These are phyloP conservation scores for Epistrophe eligans DNA, from an alignment of 2,888 invertebrate genomes.

Conservation along the genomic window DNA sequence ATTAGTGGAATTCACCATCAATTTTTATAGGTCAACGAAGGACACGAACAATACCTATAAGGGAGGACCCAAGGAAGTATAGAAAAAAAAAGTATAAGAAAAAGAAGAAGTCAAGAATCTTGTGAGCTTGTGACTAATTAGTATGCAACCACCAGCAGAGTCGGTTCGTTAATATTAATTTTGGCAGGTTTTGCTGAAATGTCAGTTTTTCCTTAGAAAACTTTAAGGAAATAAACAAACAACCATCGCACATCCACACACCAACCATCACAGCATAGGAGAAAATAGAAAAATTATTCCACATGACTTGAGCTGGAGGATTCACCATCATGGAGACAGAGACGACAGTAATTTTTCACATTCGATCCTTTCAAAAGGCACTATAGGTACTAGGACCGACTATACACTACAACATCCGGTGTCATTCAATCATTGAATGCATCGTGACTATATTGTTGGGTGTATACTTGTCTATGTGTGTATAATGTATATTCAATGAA, in stretches of 20 bases:
- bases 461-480: no score
- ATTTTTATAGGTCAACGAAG: constrained; percentile 71
- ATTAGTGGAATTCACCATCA: constrained; percentile 67
- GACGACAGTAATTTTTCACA: constrained; percentile 56
- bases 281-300: constrained; percentile 62
- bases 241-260: background rate
- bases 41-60: background rate
- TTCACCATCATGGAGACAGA: constrained; percentile 9
- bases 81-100: background rate
- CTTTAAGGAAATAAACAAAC: constrained; percentile 22
- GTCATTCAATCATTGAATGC: constrained; percentile 44
- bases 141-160: constrained; percentile 68
- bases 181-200: constrained; percentile 37
- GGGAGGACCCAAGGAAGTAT: background rate
- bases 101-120: constrained; percentile 50
- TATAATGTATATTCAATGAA: constrained; percentile 42
- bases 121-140: constrained; percentile 63
- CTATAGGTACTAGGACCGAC: background rate
- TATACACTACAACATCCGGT: background rate
- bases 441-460: background rate
- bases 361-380: constrained; percentile 36
- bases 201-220: constrained; percentile 10
- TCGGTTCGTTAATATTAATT: constrained; percentile 67
- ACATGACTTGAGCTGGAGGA: constrained; percentile 44
- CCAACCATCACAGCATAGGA: constrained; percentile 26